Percentiles rank a stretch among this genome's conserved stretches.
These are phyloP conservation scores for Hybos culiciformis DNA, from an alignment of 2,888 invertebrate species.

Conservation along the genomic window DNA sequence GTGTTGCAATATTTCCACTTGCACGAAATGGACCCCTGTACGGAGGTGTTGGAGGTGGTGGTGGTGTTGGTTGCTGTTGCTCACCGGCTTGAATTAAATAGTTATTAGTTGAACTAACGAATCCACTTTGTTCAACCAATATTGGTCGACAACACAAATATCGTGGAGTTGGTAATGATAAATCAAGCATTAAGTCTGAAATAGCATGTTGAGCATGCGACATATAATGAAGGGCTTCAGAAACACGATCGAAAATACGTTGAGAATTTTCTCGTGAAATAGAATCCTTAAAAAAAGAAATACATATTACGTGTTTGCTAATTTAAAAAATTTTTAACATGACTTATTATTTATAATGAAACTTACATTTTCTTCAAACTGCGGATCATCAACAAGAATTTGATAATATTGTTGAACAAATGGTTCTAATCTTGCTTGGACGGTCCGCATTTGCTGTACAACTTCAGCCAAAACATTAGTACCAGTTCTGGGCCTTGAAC, in stretches of 20 bases:
- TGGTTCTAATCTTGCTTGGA: conserved; percentile 45
- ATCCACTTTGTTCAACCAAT: conserved; percentile 49
- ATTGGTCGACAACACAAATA: conserved; percentile 57
- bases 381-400: conserved; percentile 47
- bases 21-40: neutral
- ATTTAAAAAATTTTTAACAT: too few relatives aligned
- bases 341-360: too few relatives aligned
- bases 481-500: conserved; percentile 23
- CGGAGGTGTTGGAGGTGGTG: conserved; percentile 16
- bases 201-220: conserved; percentile 81
- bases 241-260: conserved; percentile 55
- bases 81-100: conserved; percentile 14
- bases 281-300: conserved; percentile 23
- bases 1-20: conserved; percentile 4
- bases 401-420: conserved; percentile 48
- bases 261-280: conserved; percentile 44
- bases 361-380: conserved; percentile 32
- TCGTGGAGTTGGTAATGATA: conserved; percentile 52
- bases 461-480: conserved; percentile 30
- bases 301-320: too few relatives aligned
- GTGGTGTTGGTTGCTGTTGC: conserved; percentile 14
- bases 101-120: conserved; percentile 33
- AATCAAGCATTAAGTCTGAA: conserved; percentile 70
- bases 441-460: conserved; percentile 29
- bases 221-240: conserved; percentile 70